A percentile compares a stretch with the other conserved stretches of the same genome.
Conservation (phyloP, 2,888 invertebrate genomes). For the Agrotis segetum region DNA sequence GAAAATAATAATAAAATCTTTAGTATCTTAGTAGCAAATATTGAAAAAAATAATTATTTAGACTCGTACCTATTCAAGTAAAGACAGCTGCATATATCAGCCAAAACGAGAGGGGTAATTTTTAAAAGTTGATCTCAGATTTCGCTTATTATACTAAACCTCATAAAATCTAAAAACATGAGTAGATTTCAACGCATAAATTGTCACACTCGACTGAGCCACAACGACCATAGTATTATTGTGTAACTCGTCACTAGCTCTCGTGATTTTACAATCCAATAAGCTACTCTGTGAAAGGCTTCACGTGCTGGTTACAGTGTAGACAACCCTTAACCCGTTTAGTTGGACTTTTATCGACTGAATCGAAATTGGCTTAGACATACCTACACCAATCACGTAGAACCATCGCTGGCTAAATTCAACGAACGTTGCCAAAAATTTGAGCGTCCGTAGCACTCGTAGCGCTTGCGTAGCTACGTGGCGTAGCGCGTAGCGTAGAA, state of each 20-base stretch:
- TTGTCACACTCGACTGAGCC: conserved; percentile 18
- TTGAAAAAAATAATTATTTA: background rate
- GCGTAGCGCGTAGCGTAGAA: conserved; percentile 14
- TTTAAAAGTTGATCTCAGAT: background rate
- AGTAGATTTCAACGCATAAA: conserved; percentile 3
- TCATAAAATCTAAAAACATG: background rate
- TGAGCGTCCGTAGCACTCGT: background rate
- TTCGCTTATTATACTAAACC: background rate
- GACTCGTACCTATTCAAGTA: too few relatives aligned
- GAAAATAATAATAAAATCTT: too few relatives aligned
- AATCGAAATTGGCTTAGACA: conserved; percentile 27
- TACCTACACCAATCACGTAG: background rate
- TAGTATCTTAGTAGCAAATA: background rate
- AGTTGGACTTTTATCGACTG: conserved; percentile 14
- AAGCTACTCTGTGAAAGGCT: conserved; percentile 38
- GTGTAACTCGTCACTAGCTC: conserved; percentile 24
- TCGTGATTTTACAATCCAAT: conserved; percentile 55
- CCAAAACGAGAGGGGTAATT: background rate
- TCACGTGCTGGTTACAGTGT: conserved; percentile 33
- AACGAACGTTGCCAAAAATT: background rate
- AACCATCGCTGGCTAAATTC: background rate
- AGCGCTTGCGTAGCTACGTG: conserved; percentile 13
- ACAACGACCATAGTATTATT: conserved; percentile 2
- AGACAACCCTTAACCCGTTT: conserved; percentile 35
- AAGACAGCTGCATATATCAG: background rate